phyloP scores from a whole-genome alignment of 2,113 vertebrate species.

The Boulengeromyrus knoepffleri region DNA sequence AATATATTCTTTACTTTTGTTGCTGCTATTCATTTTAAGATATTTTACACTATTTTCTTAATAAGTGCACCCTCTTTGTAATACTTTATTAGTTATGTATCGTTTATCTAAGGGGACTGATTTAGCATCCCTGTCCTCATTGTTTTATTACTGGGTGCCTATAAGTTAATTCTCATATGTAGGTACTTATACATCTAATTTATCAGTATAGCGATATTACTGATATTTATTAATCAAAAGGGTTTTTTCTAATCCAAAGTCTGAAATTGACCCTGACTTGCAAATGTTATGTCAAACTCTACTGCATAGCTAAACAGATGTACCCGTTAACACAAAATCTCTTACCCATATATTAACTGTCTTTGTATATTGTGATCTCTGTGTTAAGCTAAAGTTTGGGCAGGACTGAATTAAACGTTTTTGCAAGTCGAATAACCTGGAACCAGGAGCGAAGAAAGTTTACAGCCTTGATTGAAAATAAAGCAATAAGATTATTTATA shows the following conservation, averaged over 20 bases:
- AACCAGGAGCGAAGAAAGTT: not conserved
- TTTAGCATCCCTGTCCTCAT: not conserved
- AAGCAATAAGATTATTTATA: not conserved
- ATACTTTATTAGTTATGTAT: not conserved
- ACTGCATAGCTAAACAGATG: not conserved
- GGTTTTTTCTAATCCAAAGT: not conserved
- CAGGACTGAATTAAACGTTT: not conserved
- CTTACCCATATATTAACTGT: not conserved
- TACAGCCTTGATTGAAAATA: not conserved
- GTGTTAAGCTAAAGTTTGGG: not conserved
- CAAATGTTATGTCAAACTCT: not conserved
- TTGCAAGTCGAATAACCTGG: not conserved
- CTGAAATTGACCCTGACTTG: not conserved
- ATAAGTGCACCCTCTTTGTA: not conserved
- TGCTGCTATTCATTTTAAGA: not conserved
- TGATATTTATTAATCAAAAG: not conserved
- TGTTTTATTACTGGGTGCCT: not conserved
- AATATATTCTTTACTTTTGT: not conserved
- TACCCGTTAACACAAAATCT: not conserved
- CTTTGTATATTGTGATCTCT: not conserved
- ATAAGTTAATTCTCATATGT: not conserved
- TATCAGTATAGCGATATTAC: not conserved
- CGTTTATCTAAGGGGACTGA: not conserved
- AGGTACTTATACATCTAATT: not conserved
- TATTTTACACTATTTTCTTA: not conserved